These are phyloP conservation scores for Polyommatus icarus DNA, from an alignment of 2,888 invertebrate genomes.

Conservation along the genomic window DNA sequence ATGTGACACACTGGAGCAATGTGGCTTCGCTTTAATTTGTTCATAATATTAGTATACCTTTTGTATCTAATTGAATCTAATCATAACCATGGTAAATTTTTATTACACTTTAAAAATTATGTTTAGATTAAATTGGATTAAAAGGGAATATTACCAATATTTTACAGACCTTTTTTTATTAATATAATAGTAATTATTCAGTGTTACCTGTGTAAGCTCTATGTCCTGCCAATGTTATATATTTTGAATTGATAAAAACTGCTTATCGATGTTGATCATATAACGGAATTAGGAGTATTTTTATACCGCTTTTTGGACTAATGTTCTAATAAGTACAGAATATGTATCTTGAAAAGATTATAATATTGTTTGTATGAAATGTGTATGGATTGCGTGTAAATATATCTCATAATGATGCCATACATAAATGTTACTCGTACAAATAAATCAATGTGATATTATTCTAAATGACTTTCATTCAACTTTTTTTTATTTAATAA, in stretches of 20 bases:
- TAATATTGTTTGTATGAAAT: not conserved
- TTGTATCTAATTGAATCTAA: no score
- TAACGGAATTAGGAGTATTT: not conserved
- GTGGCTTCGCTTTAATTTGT: no score
- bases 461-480: slow-evolving; percentile 34
- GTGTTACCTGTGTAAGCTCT: not conserved
- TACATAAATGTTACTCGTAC: slow-evolving; percentile 34
- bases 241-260: no score
- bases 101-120: not conserved
- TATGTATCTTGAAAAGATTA: not conserved
- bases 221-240: not conserved
- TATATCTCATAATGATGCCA: slow-evolving; percentile 35
- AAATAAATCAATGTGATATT: slow-evolving; percentile 48
- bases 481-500: not conserved
- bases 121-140: not conserved
- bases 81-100: no score
- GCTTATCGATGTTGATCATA: not conserved
- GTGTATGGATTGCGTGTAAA: slow-evolving; percentile 26
- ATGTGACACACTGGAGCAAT: no score
- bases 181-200: not conserved
- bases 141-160: not conserved
- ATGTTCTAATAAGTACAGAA: not conserved
- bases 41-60: no score
- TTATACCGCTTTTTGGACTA: not conserved
- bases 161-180: not conserved